phyloP scores from a whole-genome alignment of 2,113 vertebrate species.

The Eulacestoma nigropectus region DNA sequence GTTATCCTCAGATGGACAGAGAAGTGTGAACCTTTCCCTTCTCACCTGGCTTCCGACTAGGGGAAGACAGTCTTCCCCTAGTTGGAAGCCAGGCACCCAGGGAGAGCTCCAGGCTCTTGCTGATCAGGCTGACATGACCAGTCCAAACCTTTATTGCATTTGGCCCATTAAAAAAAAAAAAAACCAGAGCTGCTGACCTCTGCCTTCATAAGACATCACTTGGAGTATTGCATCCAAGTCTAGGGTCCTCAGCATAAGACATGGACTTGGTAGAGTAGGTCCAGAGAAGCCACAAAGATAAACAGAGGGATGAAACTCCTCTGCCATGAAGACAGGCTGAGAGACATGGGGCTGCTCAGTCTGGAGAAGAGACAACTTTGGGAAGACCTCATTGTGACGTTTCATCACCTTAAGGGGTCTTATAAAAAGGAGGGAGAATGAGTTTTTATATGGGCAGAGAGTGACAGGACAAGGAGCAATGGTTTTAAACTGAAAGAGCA shows the following conservation, averaged over 20 bases:
- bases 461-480: not conserved
- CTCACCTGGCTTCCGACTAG: too few species aligned
- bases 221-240: not conserved
- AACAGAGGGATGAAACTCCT: not conserved
- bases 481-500: not conserved
- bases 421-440: not conserved
- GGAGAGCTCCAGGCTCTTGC: not conserved
- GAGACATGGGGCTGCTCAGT: not conserved
- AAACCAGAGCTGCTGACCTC: not conserved
- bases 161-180: not conserved
- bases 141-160: not conserved
- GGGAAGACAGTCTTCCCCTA: not conserved
- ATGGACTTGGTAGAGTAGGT: not conserved
- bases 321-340: not conserved
- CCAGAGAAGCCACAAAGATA: not conserved
- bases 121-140: not conserved
- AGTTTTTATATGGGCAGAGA: not conserved
- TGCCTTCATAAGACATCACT: not conserved
- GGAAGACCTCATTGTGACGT: not conserved
- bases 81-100: not conserved
- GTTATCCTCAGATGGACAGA: not conserved
- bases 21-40: not conserved
- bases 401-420: not conserved
- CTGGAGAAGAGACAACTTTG: not conserved
- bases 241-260: not conserved